Base-by-base conservation (phyloP, 2,888 invertebrate genomes). In the Koerneria pararmatus region DNA sequence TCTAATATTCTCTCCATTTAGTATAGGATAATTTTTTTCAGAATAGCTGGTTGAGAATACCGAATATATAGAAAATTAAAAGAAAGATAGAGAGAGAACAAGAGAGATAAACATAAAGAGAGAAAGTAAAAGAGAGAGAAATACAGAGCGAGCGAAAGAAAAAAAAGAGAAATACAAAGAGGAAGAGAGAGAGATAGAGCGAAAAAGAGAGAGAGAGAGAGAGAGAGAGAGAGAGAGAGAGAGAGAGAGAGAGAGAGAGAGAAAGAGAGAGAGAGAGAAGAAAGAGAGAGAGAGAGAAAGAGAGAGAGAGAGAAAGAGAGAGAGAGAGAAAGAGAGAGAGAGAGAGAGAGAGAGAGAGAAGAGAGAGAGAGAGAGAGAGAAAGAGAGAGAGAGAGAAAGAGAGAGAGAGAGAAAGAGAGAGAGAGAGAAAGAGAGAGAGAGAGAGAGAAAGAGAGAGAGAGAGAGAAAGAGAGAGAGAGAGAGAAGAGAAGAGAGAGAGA, bases 191-290 rank as follows among this genome's bases (percentile, higher is more conserved):
- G n/a, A n/a, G n/a, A n/a, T n/a, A n/a, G n/a, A n/a, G n/a, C n/a
- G n/a, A n/a, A n/a, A n/a, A n/a, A n/a, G n/a, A 46, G 41, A 37
- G 48, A 22, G 60, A 37, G 34, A 61, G 69, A 22, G 64, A 64
- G 59, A 24, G 41, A 27, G 48, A 35, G 46, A 19, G 51, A 35
- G 59, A 51, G 58, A 27, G 32, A 46, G 49, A 49, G 59, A 59
- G 31, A 51, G 37, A 46, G 37, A 48, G 49, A 49, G 49, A 49
- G 61, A 48, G 49, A 5, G 48, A 32, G 61, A 48, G 29, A 61
- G n/a, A 27, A 22, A 46, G 49, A 48, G 22, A 24, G 19, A 19
- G 29, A 48, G 53, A 24, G 53, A 53, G 53, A 53, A 24, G 22
- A 24, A 53, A 24, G 24, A 24, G 22, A 24, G 24, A 24, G 24